Base-by-base conservation (phyloP, 1,140 invertebrate genomes). In the Andricus grossulariae region DNA sequence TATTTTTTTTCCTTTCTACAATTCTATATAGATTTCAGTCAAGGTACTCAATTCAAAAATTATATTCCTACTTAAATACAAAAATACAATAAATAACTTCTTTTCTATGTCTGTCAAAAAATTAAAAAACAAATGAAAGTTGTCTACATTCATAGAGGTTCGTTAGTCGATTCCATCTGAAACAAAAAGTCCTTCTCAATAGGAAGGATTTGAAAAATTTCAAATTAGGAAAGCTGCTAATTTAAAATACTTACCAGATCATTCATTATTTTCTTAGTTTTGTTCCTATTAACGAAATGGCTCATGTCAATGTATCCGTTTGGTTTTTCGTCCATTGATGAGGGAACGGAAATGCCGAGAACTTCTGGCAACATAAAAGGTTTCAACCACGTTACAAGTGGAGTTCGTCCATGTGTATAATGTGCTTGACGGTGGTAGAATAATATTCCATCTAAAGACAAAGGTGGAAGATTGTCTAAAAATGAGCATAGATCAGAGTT, bases 331-430 rank as follows among this genome's bases (percentile, higher is more conserved):
- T 87, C 78, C 71, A 89, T 74, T n/a, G 75, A 71, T 16, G 84
- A 87, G 18, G 92, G 91, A 15, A 94, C 88, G 50, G 83, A 76
- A 51, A 94, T 88, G 54, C 93, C 92, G 11, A 98, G 89, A 25
- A 97, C 92, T 92, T 98, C 97, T 2, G 94, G 93, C 12, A 98
- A 84, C 97, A 98, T 98, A 86, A 93, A 98, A 1, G 95, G 93
- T 87, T 96, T 97, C 1, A 98, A 90, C 97, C 97, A 98, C 3
- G 95, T 95, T 0, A 98, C 96, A 15, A 99, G 89, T 0, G 98
- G 97, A 0, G 97, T 97, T 50, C 91, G 88, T 13, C 96, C 96
- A 80, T 94, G 93, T 11, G 93, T 93, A 83, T 99, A 99, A 80
- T 95, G 94, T 0, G 94, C 93, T 80, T 94, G 3, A 92, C 89